phyloP scores from a whole-genome alignment of 2,113 vertebrate species.

The human region GRCh38 chr15:67129001-67129500 shows the following conservation, averaged over 20 bases:
- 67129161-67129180: neutral
- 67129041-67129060: too few species aligned
- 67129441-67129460: neutral
- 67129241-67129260: neutral
- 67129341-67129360: neutral
- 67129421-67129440: neutral
- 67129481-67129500: neutral
- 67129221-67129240: neutral
- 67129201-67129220: neutral
- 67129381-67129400: neutral
- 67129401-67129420: neutral
- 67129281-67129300: neutral
- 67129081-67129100: too few species aligned
- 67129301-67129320: neutral
- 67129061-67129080: too few species aligned
- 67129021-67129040: too few species aligned
- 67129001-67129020: too few species aligned
- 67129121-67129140: too few species aligned
- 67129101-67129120: too few species aligned
- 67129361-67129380: neutral
- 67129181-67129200: neutral
- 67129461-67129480: too few species aligned
- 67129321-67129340: accelerated
- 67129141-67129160: too few species aligned
- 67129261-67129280: neutral